Base-by-base conservation (phyloP, 2,797 vertebrate species). In the Sus cebifrons region DNA sequence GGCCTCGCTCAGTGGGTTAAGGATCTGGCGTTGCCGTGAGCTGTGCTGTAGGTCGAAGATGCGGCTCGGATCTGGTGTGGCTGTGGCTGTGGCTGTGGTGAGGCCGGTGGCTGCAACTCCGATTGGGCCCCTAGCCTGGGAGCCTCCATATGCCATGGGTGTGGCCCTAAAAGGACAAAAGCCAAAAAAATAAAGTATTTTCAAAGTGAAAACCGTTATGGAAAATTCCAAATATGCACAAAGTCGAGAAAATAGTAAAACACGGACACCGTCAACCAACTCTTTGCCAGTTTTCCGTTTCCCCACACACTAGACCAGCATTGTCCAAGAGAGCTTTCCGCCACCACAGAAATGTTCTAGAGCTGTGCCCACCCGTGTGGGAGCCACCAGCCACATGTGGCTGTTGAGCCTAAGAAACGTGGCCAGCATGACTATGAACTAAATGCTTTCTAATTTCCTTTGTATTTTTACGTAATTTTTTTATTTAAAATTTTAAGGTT, bases 241-340 rank as follows among this genome's bases (percentile, higher is more conserved):
- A 68, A 62, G 7, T 21, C 65, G 79, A 27, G 52, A 77, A 23
- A 36, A 56, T 32, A 9, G 49, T 71, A n/a, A 49, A 25, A 12
- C 11, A 1, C 12, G 23, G n/a, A 13, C 36, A 0, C 3, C 29
- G 12, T 32, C 65, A 23, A 9, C 73, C 58, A 78, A 1, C 21
- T 8, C 5, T 12, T 56, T 32, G 23, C 65, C 13, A 1, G 0
- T 4, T 32, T 36, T 21, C 44, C 7, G 12, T 68, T 68, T 40
- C 9, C 56, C 2, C 0, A 23, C 14, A 0, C 6, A 40, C 75
- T 27, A 5, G 36, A 67, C 14, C 5, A 2, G 3, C 6, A 0
- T 27, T 14, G 67, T 29, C 65, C 54, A 3, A 32, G 2, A 17
- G 77, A 13, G 5, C 74, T 84, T 36, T 23, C 70, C 58, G 71